Conservation (phyloP, 53 echinoderm and acorn worm species). For the Glandiceps talaboti region DNA sequence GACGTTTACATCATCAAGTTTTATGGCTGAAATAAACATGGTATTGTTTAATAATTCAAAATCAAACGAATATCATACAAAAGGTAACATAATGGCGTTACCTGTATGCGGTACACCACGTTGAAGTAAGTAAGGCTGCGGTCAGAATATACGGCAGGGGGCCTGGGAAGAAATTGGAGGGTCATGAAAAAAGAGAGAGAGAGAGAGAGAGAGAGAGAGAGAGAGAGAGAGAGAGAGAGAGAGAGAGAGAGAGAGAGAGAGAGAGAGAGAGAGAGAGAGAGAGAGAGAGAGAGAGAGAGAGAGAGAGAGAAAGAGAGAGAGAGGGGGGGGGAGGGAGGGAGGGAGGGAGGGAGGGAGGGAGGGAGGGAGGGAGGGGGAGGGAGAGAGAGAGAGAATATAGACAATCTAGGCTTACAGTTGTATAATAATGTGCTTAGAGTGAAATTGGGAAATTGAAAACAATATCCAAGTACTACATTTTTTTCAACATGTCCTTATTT, state of each 20-base stretch:
- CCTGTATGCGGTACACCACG: no score
- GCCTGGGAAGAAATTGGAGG: no score
- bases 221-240: slow-evolving; percentile 1
- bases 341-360: background rate
- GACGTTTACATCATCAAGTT: background rate
- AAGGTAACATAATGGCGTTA: no score
- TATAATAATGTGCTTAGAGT: no score
- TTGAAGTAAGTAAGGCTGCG: no score
- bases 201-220: slow-evolving; percentile 1
- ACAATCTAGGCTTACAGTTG: background rate
- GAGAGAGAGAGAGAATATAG: background rate
- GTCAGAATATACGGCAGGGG: no score
- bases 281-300: background rate
- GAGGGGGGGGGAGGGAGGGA: background rate
- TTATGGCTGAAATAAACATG: background rate
- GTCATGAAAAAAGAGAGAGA: no score
- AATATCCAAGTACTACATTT: no score
- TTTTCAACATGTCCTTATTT: no score
- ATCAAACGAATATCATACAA: no score
- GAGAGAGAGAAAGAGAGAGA: background rate
- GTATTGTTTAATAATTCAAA: background rate
- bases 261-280: background rate
- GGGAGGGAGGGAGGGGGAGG: background rate
- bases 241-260: background rate
- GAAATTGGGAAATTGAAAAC: no score